Base-by-base conservation (phyloP, 2,888 invertebrate genomes). In the Thereva nobilitata region DNA sequence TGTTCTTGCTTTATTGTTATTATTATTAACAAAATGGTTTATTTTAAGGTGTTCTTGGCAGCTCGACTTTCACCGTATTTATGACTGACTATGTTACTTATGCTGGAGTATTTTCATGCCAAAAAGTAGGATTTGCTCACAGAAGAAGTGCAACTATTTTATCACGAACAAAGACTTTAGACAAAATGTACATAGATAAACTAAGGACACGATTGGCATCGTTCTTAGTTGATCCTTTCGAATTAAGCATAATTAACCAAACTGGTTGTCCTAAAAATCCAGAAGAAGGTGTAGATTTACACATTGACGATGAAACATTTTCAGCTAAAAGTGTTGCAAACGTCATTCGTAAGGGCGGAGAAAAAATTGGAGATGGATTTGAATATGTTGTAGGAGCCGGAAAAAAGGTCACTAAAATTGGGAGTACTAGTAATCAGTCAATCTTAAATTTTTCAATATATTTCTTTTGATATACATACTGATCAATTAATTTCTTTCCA, bases 61-160 rank as follows among this genome's bases (percentile, higher is more conserved):
- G 86, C 61, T 89, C 91, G 0, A 86, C 87, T 57, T 92, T 90
- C 79, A 87, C 88, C 0, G 84, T 92, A 0, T 84, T 92, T 73
- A 83, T 85, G 72, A 91, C 92, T 0, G 92, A 93, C 76, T 92
- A 92, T 76, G 81, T 82, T 0, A 86, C 83, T 0, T 92, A 89
- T 75, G 92, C 91, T 0, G 90, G 87, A 0, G 84, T 92, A 57
- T 92, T 90, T 79, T 90, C 90, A 0, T 92, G 92, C 74, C 92
- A 92, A 78, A 89, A 87, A 75, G 76, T 92, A 9, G 67, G 67
- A 40, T 88, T 92, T 73, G 89, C 88, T 0, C 89, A 92, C 78
- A 84, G 92, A 4, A 87, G 89, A 69, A 91, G 91, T 0, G 90
- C 91, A 0, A 90, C 92, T 61, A 91, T 95, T 70, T 83, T 92